A percentile compares a stretch with the other conserved stretches of the same genome.
phyloP scores from a whole-genome alignment of 2,113 vertebrate genomes.

The Choloepus hoffmanni region DNA sequence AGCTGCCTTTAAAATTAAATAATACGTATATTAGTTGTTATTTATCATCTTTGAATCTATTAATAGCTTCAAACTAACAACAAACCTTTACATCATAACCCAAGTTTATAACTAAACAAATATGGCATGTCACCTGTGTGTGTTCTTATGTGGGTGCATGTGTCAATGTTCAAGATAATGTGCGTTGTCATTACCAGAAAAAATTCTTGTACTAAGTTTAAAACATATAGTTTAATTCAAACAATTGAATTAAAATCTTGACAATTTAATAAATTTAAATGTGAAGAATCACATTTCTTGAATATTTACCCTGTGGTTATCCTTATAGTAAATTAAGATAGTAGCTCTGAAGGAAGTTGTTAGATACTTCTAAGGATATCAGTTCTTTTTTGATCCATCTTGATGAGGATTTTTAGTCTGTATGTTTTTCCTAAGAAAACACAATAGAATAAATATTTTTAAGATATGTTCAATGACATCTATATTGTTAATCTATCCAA shows the following conservation, averaged over 20 bases:
- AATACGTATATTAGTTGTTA: constrained; percentile 7
- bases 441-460: background rate
- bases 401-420: background rate
- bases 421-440: background rate
- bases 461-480: background rate
- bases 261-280: background rate
- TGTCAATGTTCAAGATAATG: background rate
- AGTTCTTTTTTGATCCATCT: background rate
- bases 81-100: background rate
- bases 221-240: background rate
- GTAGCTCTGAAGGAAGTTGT: background rate
- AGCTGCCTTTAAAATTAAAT: constrained; percentile 39
- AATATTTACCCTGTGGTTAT: background rate
- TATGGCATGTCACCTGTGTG: background rate
- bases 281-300: background rate
- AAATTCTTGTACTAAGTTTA: background rate
- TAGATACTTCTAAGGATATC: background rate
- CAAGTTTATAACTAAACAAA: background rate
- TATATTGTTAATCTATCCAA: background rate
- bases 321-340: background rate
- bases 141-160: background rate
- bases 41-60: constrained; percentile 27
- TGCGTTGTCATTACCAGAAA: background rate
- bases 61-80: background rate
- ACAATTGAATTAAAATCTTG: background rate